phyloP scores from a whole-genome alignment of 2,113 vertebrate species.

The Sclerurus mexicanus region DNA sequence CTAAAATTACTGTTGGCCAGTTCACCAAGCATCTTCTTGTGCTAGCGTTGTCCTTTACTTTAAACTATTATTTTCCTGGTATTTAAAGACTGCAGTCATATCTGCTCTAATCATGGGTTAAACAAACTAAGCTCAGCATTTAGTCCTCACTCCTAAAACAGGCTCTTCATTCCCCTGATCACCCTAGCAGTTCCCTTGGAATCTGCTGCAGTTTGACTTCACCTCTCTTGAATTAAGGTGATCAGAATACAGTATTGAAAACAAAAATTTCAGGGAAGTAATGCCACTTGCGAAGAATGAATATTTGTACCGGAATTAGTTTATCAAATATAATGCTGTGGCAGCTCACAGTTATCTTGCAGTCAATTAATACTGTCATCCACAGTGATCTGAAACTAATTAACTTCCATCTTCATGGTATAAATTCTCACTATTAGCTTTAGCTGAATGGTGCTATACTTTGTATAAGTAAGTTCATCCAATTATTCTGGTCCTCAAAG shows the following conservation, averaged over 20 bases:
- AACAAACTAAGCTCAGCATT: not conserved
- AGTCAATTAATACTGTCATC: not conserved
- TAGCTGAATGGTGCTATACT: not conserved
- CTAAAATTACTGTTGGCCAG: slow-evolving; percentile 28
- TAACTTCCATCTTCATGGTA: not conserved
- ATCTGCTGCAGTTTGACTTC: not conserved
- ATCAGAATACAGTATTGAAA: not conserved
- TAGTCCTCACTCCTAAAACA: not conserved
- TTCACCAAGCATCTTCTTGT: not conserved
- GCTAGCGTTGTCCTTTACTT: not conserved
- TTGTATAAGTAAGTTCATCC: not conserved
- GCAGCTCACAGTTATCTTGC: not conserved
- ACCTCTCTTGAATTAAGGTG: not conserved
- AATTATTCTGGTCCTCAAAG: not conserved
- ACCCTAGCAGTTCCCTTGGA: not conserved
- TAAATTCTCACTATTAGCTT: not conserved
- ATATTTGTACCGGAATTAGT: not conserved
- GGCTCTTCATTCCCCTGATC: not conserved
- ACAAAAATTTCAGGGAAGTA: not conserved
- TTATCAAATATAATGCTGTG: not conserved
- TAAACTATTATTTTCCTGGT: not conserved
- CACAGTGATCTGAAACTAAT: not conserved
- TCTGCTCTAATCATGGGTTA: not conserved
- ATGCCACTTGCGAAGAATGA: not conserved
- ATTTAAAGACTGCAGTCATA: not conserved